A percentile compares a stretch with the other conserved stretches of the same genome.
Conservation (phyloP, 2,113 vertebrate genomes). For the Nanorana parkeri region DNA sequence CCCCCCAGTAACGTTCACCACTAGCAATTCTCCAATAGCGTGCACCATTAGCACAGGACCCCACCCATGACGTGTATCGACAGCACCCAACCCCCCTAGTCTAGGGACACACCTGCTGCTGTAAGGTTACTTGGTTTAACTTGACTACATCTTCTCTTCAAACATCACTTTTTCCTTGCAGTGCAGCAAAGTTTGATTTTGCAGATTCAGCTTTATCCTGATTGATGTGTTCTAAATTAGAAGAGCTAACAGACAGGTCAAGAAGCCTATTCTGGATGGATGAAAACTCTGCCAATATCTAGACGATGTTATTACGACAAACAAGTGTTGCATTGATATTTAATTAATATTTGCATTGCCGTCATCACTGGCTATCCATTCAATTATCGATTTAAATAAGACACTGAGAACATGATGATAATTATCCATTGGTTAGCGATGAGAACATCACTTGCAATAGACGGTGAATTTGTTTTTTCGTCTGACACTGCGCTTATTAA, state of each 20-base stretch:
- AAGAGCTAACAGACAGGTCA: not conserved
- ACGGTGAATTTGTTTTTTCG: not conserved
- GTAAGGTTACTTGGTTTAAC: too few species aligned
- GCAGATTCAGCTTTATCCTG: slow-evolving; percentile 25
- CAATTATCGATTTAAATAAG: slow-evolving; percentile 19
- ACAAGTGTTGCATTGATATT: slow-evolving; percentile 44
- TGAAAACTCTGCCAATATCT: slow-evolving; percentile 5
- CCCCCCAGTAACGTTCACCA: too few species aligned
- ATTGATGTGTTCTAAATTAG: slow-evolving; percentile 22
- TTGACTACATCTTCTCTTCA: not conserved
- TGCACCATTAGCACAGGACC: too few species aligned
- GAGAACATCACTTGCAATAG: not conserved
- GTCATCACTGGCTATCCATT: slow-evolving; percentile 35
- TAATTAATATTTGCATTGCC: slow-evolving; percentile 37
- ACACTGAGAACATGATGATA: slow-evolving; percentile 26
- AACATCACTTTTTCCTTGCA: not conserved
- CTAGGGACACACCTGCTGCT: too few species aligned
- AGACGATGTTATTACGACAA: not conserved
- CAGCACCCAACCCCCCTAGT: too few species aligned
- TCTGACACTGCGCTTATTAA: not conserved
- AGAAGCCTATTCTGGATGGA: not conserved
- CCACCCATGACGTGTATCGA: too few species aligned
- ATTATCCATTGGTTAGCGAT: slow-evolving; percentile 33
- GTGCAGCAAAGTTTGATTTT: not conserved
- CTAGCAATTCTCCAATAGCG: too few species aligned